phyloP scores from a whole-genome alignment of 1,140 invertebrate species.

The Antheraea mylitta region DNA sequence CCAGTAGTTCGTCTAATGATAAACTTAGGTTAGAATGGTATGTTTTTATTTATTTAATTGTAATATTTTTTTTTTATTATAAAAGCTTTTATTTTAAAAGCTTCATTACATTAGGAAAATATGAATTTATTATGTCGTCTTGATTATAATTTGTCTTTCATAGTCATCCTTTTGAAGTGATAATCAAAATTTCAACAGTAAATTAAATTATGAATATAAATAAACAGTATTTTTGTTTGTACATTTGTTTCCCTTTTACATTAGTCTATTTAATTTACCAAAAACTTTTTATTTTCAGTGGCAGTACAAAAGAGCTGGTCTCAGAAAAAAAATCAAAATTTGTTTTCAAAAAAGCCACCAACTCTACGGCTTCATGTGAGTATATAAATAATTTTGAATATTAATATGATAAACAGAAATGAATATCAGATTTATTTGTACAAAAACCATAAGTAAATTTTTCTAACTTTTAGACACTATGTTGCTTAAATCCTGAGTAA shows the following conservation, averaged over 20 bases:
- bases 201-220: too few relatives aligned
- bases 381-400: not conserved
- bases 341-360: slow-evolving; percentile 48
- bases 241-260: too few relatives aligned
- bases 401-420: too few relatives aligned
- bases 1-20: slow-evolving; percentile 3
- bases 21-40: not conserved
- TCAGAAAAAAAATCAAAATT: slow-evolving; percentile 53
- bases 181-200: too few relatives aligned
- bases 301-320: slow-evolving; percentile 22
- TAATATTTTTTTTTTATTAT: not conserved
- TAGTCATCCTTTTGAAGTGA: too few relatives aligned
- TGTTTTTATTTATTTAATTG: not conserved
- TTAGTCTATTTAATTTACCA: slow-evolving; percentile 3
- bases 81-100: not conserved
- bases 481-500: too few relatives aligned
- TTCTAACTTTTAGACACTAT: too few relatives aligned
- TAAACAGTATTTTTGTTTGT: too few relatives aligned
- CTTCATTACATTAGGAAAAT: slow-evolving; percentile 2
- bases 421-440: too few relatives aligned
- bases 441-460: too few relatives aligned
- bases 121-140: too few relatives aligned
- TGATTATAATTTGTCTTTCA: too few relatives aligned
- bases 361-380: slow-evolving; percentile 26
- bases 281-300: slow-evolving; percentile 20